phyloP scores from a whole-genome alignment of 2,888 invertebrate genomes.

The Macropis europaea region DNA sequence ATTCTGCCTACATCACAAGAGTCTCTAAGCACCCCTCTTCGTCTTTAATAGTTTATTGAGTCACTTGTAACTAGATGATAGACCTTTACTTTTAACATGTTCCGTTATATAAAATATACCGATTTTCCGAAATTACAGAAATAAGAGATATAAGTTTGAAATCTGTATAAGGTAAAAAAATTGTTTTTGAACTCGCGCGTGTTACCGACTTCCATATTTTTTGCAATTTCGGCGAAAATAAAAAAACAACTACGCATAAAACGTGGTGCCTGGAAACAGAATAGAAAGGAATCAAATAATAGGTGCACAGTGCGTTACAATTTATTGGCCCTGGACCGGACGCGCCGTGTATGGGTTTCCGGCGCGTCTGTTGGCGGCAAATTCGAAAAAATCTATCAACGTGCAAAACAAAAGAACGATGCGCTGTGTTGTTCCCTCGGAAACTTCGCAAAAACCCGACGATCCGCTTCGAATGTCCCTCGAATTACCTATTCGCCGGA shows the following conservation, averaged over 20 bases:
- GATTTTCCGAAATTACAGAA: no score
- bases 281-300: constrained; percentile 16
- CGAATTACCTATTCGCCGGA: constrained; percentile 16
- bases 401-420: constrained; percentile 30
- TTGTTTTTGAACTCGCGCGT: neutral
- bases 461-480: neutral
- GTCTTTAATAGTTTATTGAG: no score
- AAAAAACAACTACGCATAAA: constrained; percentile 18
- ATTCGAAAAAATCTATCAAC: constrained; percentile 47
- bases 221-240: neutral
- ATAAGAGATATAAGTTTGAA: no score
- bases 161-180: no score
- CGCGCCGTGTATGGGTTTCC: neutral
- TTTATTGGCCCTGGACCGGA: constrained; percentile 25
- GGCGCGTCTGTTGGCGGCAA: constrained; percentile 7
- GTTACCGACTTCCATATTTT: neutral
- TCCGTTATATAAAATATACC: no score
- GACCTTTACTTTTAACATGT: no score
- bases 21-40: no score
- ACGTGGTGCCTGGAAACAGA: neutral
- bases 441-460: neutral
- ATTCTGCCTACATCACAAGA: no score
- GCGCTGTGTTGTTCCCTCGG: neutral
- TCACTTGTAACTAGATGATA: no score
- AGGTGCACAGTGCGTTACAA: constrained; percentile 14